A percentile compares a stretch with the other conserved stretches of the same genome.
These are phyloP conservation scores for Pithys albifrons DNA, from an alignment of 2,113 vertebrate species.

Conservation along the genomic window DNA sequence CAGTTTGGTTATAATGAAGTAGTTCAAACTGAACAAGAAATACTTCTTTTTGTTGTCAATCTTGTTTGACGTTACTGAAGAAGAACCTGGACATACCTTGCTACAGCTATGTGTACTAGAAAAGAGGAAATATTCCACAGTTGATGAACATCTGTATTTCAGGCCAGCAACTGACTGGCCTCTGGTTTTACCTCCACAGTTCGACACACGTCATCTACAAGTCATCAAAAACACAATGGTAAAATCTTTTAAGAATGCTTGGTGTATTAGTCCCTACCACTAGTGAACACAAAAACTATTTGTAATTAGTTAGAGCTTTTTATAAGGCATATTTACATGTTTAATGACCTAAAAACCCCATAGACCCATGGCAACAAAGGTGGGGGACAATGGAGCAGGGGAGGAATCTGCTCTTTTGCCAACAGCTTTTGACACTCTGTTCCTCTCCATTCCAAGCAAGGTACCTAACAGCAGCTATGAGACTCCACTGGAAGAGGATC, in stretches of 20 bases:
- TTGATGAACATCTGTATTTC: not conserved
- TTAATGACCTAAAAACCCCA: not conserved
- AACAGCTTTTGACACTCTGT: not conserved
- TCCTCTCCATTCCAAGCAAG: rapidly evolving
- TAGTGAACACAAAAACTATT: not conserved
- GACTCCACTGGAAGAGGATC: not conserved
- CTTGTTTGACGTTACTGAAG: not conserved
- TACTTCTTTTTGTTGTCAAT: not conserved
- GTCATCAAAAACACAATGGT: not conserved
- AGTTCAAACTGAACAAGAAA: not conserved
- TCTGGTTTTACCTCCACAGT: not conserved
- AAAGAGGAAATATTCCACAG: not conserved
- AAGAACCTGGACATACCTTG: not conserved
- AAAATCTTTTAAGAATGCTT: not conserved
- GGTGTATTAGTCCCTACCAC: not conserved
- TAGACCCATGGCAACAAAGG: not conserved
- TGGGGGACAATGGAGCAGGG: not conserved
- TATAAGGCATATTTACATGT: not conserved
- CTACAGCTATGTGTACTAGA: not conserved
- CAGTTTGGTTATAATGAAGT: not conserved
- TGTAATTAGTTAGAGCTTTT: not conserved
- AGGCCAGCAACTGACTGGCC: not conserved
- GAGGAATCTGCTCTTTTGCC: not conserved
- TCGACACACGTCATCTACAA: not conserved
- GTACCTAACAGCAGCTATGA: not conserved